Evolutionary conservation across 2,797 vertebrate species (phyloP).

Genomic region (Petrocephalus sullivani): DNA sequence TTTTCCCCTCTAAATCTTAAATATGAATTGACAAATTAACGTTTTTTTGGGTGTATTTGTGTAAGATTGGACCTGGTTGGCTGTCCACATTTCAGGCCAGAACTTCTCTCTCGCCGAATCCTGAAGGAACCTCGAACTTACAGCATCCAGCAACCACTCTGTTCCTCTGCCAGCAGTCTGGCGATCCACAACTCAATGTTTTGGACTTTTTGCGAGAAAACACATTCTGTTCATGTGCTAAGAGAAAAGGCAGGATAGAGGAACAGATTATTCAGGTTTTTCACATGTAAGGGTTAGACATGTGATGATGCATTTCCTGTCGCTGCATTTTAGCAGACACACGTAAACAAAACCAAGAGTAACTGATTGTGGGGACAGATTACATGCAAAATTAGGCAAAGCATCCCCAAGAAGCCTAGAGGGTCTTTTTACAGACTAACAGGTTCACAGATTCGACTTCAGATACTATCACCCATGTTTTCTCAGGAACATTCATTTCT

Average conservation of each 20-base stretch:
- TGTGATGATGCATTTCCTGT: background rate
- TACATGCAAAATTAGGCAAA: too few species aligned
- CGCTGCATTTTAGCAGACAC: background rate
- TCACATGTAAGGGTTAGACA: background rate
- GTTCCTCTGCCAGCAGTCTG: background rate
- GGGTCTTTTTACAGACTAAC: too few species aligned
- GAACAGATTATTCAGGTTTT: background rate
- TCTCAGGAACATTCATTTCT: too few species aligned
- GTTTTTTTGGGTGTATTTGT: background rate
- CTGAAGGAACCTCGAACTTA: background rate
- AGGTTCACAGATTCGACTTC: too few species aligned
- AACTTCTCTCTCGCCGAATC: background rate
- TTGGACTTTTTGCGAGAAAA: background rate
- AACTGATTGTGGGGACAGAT: background rate
- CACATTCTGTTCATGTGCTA: background rate
- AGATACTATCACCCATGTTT: too few species aligned
- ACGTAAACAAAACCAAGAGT: background rate
- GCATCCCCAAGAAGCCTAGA: too few species aligned
- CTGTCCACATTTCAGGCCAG: background rate
- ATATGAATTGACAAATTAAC: background rate
- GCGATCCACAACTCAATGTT: background rate
- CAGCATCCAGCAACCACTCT: background rate
- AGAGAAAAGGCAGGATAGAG: background rate
- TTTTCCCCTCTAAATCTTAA: background rate
- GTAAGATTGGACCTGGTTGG: background rate